phyloP scores from a whole-genome alignment of 2,797 vertebrate species.

The Eulemur rubriventer region DNA sequence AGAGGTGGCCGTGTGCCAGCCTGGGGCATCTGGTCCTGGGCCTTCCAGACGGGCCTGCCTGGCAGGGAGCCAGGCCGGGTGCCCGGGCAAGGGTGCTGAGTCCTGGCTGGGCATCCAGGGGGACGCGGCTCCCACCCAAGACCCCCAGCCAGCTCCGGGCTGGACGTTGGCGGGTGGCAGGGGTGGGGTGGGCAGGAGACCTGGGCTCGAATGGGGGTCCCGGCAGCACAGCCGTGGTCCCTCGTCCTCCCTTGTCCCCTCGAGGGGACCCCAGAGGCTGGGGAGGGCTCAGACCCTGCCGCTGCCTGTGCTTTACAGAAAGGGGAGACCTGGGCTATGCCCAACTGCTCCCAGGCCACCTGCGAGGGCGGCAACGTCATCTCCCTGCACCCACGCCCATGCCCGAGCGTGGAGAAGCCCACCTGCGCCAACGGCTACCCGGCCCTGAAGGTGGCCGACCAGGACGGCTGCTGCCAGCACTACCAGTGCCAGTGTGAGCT shows the following conservation, averaged over 20 bases:
- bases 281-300: too few species aligned
- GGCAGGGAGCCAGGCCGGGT: too few species aligned
- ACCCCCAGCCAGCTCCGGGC: neutral
- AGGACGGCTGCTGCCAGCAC: conserved; percentile 88
- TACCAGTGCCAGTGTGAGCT: conserved; percentile 92
- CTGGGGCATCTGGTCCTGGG: fast-evolving
- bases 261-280: fast-evolving
- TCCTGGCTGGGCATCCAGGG: fast-evolving
- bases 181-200: neutral
- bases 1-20: neutral
- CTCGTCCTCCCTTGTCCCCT: neutral
- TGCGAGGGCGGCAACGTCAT: conserved; percentile 85
- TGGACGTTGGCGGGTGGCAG: fast-evolving
- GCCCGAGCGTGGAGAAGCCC: conserved; percentile 74
- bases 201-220: neutral
- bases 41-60: too few species aligned
- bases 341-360: conserved; percentile 85
- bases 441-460: conserved; percentile 84
- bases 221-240: neutral
- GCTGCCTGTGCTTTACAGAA: conserved; percentile 80
- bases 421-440: conserved; percentile 87
- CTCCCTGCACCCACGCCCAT: conserved; percentile 64
- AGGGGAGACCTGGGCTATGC: conserved; percentile 86
- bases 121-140: fast-evolving
- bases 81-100: neutral